phyloP scores from a whole-genome alignment of 2,888 invertebrate genomes.

The Cheiracanthium punctorium region DNA sequence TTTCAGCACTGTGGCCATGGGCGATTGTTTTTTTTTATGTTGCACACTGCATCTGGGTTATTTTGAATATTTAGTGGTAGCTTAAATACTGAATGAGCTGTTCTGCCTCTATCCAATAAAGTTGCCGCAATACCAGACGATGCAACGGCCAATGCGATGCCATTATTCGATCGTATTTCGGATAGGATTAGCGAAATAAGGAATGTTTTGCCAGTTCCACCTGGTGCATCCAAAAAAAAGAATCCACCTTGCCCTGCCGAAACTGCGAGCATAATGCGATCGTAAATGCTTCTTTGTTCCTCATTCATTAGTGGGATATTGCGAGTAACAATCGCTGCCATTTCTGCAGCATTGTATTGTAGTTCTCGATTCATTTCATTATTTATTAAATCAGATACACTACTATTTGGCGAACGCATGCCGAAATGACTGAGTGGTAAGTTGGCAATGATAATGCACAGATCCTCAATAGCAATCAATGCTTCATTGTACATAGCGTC shows the following conservation, averaged over 20 bases:
- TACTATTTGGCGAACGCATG: too few relatives aligned
- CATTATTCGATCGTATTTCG: neutral
- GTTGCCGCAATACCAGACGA: neutral
- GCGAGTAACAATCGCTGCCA: conserved; percentile 21
- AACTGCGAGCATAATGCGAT: too few relatives aligned
- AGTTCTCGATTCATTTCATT: conserved; percentile 18
- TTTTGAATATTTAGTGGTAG: neutral
- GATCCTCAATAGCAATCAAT: conserved; percentile 44
- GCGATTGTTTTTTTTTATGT: too few relatives aligned
- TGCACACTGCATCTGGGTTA: neutral
- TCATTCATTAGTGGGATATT: conserved; percentile 10
- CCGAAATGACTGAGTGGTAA: too few relatives aligned
- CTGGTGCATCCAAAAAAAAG: neutral
- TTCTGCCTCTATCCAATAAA: neutral
- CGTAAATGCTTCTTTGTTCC: too few relatives aligned
- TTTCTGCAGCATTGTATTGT: neutral
- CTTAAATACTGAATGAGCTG: neutral
- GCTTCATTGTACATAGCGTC: conserved; percentile 45
- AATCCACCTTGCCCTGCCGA: too few relatives aligned
- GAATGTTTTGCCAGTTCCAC: neutral
- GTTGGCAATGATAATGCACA: conserved; percentile 33
- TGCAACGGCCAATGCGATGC: neutral
- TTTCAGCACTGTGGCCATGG: too few relatives aligned
- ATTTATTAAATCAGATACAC: too few relatives aligned
- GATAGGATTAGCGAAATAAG: neutral